A percentile compares a stretch with the other conserved stretches of the same genome.
phyloP scores from a whole-genome alignment of 2,113 vertebrate genomes.

The Antidorcas marsupialis region DNA sequence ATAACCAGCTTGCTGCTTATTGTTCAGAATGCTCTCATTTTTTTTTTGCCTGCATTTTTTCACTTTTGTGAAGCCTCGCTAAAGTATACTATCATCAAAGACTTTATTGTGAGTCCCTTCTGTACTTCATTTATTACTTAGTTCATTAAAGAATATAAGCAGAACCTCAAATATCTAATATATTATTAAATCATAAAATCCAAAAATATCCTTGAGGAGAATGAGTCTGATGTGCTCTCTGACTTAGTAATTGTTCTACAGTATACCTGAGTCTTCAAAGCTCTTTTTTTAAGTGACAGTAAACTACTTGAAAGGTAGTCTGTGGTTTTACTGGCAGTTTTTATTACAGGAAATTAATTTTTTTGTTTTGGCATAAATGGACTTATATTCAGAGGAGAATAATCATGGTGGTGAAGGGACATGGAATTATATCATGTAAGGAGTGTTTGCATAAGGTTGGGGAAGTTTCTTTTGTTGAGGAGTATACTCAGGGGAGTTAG shows the following conservation, averaged over 20 bases:
- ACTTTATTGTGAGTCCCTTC: not conserved
- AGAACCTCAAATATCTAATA: not conserved
- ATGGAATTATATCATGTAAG: not conserved
- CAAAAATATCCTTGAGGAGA: not conserved
- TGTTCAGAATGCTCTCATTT: not conserved
- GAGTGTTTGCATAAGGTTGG: not conserved
- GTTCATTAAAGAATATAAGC: not conserved
- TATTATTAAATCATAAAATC: not conserved
- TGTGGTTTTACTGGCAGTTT: not conserved
- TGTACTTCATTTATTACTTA: not conserved
- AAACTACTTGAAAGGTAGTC: not conserved
- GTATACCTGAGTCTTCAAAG: not conserved
- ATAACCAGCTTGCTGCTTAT: not conserved
- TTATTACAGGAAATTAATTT: not conserved
- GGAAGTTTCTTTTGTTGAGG: not conserved
- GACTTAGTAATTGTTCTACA: not conserved
- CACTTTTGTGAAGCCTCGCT: not conserved
- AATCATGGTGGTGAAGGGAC: not conserved
- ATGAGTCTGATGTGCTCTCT: not conserved
- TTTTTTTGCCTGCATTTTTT: not conserved
- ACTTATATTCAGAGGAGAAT: not conserved
- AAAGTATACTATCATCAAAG: not conserved
- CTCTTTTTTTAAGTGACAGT: not conserved
- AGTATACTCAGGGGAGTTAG: not conserved
- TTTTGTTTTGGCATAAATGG: not conserved